A percentile compares a stretch with the other conserved stretches of the same genome.
Conservation (phyloP, 1,140 invertebrate genomes). For the Drosophila murphyi region DNA sequence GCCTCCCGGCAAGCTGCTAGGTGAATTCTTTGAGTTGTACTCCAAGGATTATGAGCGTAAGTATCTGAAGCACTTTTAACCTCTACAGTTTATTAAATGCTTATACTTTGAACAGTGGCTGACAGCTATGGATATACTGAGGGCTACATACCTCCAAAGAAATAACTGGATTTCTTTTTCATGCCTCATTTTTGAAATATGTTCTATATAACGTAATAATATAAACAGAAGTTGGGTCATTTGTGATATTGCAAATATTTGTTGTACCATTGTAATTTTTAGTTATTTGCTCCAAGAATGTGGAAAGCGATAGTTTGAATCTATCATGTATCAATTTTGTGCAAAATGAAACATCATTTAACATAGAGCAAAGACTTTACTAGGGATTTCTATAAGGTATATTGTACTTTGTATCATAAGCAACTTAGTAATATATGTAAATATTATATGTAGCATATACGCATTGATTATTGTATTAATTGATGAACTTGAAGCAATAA, state of each 20-base stretch:
- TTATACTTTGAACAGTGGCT: conserved; percentile 54
- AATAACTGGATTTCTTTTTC: conserved; percentile 21
- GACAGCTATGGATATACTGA: conserved; percentile 76
- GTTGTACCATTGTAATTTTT: conserved; percentile 54
- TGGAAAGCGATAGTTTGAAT: conserved; percentile 5
- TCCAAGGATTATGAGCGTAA: conserved; percentile 86
- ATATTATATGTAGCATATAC: conserved; percentile 15
- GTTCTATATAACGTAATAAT: conserved; percentile 54
- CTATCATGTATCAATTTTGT: background rate
- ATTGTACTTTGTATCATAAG: conserved; percentile 39
- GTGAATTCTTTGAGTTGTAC: conserved; percentile 86
- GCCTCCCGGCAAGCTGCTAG: conserved; percentile 85
- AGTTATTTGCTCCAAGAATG: conserved; percentile 33
- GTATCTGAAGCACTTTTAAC: background rate
- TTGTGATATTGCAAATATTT: conserved; percentile 81
- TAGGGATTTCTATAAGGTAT: conserved; percentile 49
- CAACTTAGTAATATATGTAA: conserved; percentile 8
- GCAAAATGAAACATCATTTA: conserved; percentile 21
- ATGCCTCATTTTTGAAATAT: conserved; percentile 47
- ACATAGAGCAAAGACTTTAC: conserved; percentile 35
- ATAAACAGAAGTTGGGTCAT: conserved; percentile 64
- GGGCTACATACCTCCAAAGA: conserved; percentile 70
- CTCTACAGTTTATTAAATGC: background rate
- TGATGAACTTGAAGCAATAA: conserved; percentile 32
- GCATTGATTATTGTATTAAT: conserved; percentile 36